phyloP scores from a whole-genome alignment of 2,113 vertebrate species.

The Morphnarchus princeps region DNA sequence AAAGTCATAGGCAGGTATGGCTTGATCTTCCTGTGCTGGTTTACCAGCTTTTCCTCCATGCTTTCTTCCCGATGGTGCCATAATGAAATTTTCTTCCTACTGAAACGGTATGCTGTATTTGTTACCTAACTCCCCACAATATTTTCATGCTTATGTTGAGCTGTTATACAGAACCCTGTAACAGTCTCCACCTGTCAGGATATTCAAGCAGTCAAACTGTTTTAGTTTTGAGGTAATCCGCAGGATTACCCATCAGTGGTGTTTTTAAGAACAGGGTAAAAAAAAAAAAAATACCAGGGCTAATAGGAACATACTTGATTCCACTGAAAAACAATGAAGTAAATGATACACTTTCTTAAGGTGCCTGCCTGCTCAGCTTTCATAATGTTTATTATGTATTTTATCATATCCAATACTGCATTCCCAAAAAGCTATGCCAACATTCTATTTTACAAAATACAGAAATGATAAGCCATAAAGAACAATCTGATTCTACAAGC shows the following conservation, averaged over 20 bases:
- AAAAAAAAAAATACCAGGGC: background rate
- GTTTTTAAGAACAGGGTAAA: background rate
- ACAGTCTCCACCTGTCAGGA: background rate
- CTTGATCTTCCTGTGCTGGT: conserved; percentile 42
- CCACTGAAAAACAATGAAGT: background rate
- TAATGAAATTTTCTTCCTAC: conserved; percentile 20
- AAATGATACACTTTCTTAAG: background rate
- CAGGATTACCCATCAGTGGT: background rate
- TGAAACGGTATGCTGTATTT: background rate
- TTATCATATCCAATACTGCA: background rate
- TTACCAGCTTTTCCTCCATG: conserved; percentile 59
- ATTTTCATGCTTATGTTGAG: background rate
- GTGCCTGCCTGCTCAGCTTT: background rate
- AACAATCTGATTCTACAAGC: background rate
- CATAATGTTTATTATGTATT: background rate
- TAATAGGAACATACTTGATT: background rate
- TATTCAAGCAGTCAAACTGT: background rate
- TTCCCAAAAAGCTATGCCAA: background rate
- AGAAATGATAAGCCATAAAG: background rate
- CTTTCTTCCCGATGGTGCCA: conserved; percentile 71
- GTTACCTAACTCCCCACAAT: background rate
- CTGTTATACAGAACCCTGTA: background rate
- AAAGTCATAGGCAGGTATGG: conserved; percentile 39
- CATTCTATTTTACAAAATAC: background rate
- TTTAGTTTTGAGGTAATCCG: background rate